Conservation (phyloP, 2,113 vertebrate genomes). For the Pteropus alecto region DNA sequence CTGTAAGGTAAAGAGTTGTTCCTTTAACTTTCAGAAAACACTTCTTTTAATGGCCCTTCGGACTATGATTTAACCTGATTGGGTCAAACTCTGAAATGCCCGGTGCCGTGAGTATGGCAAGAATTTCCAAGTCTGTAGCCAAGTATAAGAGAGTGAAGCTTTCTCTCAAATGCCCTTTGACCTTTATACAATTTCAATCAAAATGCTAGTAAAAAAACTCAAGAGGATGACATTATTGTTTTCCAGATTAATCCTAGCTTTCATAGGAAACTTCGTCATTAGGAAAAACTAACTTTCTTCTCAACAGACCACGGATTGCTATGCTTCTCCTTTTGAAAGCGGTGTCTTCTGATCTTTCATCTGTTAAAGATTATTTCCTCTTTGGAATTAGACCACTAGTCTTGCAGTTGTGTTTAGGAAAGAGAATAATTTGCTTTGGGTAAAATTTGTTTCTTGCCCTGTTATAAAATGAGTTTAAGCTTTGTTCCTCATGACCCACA, state of each 20-base stretch:
- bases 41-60: background rate
- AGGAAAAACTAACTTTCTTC: background rate
- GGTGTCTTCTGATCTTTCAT: background rate
- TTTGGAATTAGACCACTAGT: background rate
- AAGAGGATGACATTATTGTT: background rate
- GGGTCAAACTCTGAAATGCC: background rate
- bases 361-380: background rate
- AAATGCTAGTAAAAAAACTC: background rate
- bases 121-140: background rate
- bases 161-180: background rate
- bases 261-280: background rate
- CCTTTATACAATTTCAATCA: background rate
- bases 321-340: background rate
- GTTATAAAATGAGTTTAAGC: background rate
- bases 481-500: background rate
- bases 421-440: constrained; percentile 17
- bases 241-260: background rate
- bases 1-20: background rate
- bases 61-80: background rate
- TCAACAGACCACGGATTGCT: background rate
- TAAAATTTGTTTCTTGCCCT: background rate
- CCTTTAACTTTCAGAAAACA: background rate
- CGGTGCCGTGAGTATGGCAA: background rate
- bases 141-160: background rate
- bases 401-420: background rate